Base-by-base conservation (phyloP, 2,797 vertebrate genomes). In the Gouania willdenowi region DNA sequence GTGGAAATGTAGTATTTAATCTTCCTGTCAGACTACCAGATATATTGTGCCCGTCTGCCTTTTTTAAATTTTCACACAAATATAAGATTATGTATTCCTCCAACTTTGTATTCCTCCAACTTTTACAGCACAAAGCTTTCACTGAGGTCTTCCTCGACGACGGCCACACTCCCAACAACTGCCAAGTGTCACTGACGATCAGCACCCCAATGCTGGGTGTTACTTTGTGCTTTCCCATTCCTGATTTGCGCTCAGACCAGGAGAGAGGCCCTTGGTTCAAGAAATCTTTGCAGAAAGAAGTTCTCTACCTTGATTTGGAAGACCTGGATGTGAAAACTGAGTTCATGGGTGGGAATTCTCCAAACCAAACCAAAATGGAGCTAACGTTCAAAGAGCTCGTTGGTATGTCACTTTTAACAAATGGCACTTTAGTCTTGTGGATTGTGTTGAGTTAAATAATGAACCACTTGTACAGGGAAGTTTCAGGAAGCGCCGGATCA, bases 231-330 rank as follows among this genome's bases (percentile, higher is more conserved):
- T 99, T 99, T 61, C 97, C 96, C 5, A 99, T 99, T 70, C 97
- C 97, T 7, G 97, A 99, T 68, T 87, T 99, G 22, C 91, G 97
- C 9, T 95, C 96, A 5, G 96, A 98, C 84, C 96, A 96, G 65
- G 97, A 99, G 74, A 84, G 97, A 56, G 97, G 97, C 26, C 93
- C 97, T 0, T 99, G 97, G 97, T 99, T 99, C 79, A 97, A 96
- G 77, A 98, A 98, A 77, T 98, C 95, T 0, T 87, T 99, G 59
- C 95, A 98, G 75, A 98, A 94, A 72, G 97, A 99, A 79, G 81
- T 93, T 17, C 89, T 99, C 35, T 84, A 88, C 33, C 81, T 98
- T 67, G 90, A 92, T 44, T 83, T 96, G 59, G 87, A 89, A 57
- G 94, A 98, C 57, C 29, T 91, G 29, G 95, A 97, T 76, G 78